A percentile compares a stretch with the other conserved stretches of the same genome.
Evolutionary conservation across 2,113 vertebrate genomes (phyloP).

Genomic region (Columba janthina): DNA sequence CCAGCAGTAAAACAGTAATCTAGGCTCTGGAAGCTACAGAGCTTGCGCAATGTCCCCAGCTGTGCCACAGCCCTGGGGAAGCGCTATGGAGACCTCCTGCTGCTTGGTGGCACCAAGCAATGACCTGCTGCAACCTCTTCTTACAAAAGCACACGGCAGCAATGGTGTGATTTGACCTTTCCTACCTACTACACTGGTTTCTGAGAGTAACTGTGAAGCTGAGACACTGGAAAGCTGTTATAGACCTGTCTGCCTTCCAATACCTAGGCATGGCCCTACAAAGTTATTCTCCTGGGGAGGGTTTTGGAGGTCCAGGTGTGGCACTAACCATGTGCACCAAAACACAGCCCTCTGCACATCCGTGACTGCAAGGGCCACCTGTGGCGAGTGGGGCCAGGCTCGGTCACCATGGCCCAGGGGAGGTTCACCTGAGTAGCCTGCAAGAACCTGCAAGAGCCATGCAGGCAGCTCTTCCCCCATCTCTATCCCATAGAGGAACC

Average conservation of each 20-base stretch:
- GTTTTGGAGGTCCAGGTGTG: too few relatives aligned
- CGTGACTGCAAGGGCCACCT: too few relatives aligned
- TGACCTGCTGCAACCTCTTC: background rate
- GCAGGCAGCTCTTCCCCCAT: rapidly evolving
- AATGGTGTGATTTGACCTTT: background rate
- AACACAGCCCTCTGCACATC: too few relatives aligned
- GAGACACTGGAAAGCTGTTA: background rate
- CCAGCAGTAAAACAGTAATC: background rate
- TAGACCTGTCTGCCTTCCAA: background rate
- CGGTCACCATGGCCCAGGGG: too few relatives aligned
- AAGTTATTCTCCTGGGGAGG: too few relatives aligned
- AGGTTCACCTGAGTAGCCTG: background rate
- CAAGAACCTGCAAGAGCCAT: background rate
- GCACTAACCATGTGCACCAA: too few relatives aligned
- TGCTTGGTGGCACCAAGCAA: background rate
- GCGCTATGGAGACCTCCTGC: too few relatives aligned
- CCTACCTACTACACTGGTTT: background rate
- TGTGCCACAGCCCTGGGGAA: rapidly evolving
- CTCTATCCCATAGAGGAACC: rapidly evolving
- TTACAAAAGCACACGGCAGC: background rate
- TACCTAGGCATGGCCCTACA: rapidly evolving
- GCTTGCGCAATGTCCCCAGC: background rate
- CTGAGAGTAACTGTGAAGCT: background rate
- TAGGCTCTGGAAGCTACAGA: background rate
- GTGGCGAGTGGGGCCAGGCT: too few relatives aligned